Percentiles rank a stretch among this genome's conserved stretches.
Evolutionary conservation across 2,888 invertebrate species (phyloP).

Genomic region (Orthosia gracilis): DNA sequence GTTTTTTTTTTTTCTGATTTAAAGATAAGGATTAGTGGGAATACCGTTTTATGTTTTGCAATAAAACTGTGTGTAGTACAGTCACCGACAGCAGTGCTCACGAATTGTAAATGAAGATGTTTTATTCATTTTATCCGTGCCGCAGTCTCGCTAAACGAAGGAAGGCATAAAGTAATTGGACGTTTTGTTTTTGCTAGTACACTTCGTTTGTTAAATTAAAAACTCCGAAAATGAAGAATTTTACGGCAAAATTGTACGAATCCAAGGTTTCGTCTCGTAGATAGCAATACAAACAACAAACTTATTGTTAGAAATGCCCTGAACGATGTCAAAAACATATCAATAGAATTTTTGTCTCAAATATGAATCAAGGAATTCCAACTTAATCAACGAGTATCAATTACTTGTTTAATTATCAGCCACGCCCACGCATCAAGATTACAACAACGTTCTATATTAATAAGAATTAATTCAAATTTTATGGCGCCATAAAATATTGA

Average conservation of each 20-base stretch:
- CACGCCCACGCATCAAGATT: constrained; percentile 58
- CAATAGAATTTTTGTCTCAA: constrained; percentile 41
- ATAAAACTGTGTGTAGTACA: constrained; percentile 46
- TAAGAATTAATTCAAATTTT: constrained; percentile 62
- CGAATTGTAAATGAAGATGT: constrained; percentile 54
- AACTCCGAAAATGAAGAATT: constrained; percentile 10
- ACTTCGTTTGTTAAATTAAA: constrained; percentile 15
- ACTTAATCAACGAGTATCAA: constrained; percentile 53
- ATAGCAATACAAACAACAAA: constrained; percentile 3
- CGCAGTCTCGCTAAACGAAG: constrained; percentile 25
- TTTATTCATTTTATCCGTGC: constrained; percentile 53
- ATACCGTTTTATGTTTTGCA: constrained; percentile 49
- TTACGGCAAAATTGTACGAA: background rate
- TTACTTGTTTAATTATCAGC: constrained; percentile 61
- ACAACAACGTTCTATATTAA: constrained; percentile 53
- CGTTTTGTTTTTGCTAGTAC: constrained; percentile 26
- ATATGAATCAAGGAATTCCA: constrained; percentile 54
- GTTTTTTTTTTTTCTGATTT: constrained; percentile 42
- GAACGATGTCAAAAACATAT: constrained; percentile 14
- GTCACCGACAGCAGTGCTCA: constrained; percentile 31
- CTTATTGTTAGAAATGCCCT: background rate
- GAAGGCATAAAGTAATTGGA: constrained; percentile 44
- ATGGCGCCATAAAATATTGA: constrained; percentile 54
- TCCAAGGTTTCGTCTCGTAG: constrained; percentile 3
- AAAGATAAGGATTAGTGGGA: constrained; percentile 56